phyloP scores from a whole-genome alignment of 2,888 invertebrate species.

The Idaea dimidiata region DNA sequence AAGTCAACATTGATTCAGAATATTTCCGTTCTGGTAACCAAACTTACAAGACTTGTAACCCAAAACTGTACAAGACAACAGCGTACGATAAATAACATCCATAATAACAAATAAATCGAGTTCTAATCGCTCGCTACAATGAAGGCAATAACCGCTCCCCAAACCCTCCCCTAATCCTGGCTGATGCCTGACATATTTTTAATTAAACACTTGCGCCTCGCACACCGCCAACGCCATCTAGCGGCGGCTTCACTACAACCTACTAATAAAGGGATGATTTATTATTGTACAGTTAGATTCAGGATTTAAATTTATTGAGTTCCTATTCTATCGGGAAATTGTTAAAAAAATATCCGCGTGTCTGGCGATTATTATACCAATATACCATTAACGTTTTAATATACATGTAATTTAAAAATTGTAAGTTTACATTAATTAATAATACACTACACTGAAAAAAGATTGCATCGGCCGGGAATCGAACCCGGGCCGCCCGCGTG shows the following conservation, averaged over 20 bases:
- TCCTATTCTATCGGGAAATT: not conserved
- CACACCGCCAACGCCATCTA: constrained; percentile 23
- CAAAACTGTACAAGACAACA: not conserved
- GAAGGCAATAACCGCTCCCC: constrained; percentile 4
- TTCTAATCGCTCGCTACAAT: not conserved
- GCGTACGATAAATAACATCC: constrained; percentile 2
- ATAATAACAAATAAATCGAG: not conserved
- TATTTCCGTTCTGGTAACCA: too few species aligned
- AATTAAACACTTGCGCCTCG: constrained; percentile 54
- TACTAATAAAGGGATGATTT: not conserved
- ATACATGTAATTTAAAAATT: too few species aligned
- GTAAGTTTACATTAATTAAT: too few species aligned
- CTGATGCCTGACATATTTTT: constrained; percentile 62
- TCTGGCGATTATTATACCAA: too few species aligned
- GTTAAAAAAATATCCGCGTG: too few species aligned
- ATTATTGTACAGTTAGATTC: not conserved
- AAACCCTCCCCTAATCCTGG: constrained; percentile 8
- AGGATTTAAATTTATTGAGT: not conserved
- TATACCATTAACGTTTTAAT: too few species aligned
- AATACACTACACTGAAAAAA: too few species aligned
- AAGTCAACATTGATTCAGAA: too few species aligned
- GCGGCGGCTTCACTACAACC: not conserved
- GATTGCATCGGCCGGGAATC: constrained; percentile 80
- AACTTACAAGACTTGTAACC: too few species aligned
- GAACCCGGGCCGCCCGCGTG: constrained; percentile 82